These are phyloP conservation scores for Tethea ocularis DNA, from an alignment of 2,888 invertebrate genomes.

Conservation along the genomic window DNA sequence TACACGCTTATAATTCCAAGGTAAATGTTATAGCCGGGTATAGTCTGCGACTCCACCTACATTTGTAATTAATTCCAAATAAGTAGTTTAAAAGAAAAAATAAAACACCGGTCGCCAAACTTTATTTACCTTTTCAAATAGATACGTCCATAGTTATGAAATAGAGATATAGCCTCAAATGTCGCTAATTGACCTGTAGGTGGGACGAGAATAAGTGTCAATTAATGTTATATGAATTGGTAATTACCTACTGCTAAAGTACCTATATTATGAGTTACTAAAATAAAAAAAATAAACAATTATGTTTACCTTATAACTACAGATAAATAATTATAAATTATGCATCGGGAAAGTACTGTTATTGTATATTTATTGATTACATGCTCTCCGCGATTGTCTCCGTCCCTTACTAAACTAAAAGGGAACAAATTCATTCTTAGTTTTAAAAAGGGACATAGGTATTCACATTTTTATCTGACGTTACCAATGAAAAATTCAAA, in stretches of 20 bases:
- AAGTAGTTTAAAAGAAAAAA: conserved; percentile 26
- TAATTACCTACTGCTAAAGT: too few species aligned
- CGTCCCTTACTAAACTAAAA: too few species aligned
- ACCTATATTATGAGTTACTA: background rate
- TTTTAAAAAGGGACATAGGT: too few species aligned
- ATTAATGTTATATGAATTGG: conserved; percentile 22
- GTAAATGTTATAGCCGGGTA: conserved; percentile 47
- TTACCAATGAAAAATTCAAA: too few species aligned
- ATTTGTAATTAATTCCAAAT: conserved; percentile 60
- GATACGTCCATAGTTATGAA: conserved; percentile 17
- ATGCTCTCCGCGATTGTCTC: too few species aligned
- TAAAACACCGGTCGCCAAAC: background rate
- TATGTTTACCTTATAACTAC: too few species aligned
- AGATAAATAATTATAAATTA: too few species aligned
- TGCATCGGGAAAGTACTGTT: too few species aligned
- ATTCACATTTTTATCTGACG: too few species aligned
- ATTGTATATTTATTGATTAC: too few species aligned
- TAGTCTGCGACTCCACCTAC: conserved; percentile 58
- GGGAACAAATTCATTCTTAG: too few species aligned
- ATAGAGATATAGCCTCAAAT: conserved; percentile 11
- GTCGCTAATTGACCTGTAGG: conserved; percentile 28
- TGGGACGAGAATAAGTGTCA: conserved; percentile 19
- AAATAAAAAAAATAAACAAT: too few species aligned
- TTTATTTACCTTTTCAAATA: conserved; percentile 1
- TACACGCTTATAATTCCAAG: conserved; percentile 52